These are phyloP conservation scores for Myoxocephalus aenaeus DNA, from an alignment of 2,797 vertebrate genomes.

Conservation along the genomic window DNA sequence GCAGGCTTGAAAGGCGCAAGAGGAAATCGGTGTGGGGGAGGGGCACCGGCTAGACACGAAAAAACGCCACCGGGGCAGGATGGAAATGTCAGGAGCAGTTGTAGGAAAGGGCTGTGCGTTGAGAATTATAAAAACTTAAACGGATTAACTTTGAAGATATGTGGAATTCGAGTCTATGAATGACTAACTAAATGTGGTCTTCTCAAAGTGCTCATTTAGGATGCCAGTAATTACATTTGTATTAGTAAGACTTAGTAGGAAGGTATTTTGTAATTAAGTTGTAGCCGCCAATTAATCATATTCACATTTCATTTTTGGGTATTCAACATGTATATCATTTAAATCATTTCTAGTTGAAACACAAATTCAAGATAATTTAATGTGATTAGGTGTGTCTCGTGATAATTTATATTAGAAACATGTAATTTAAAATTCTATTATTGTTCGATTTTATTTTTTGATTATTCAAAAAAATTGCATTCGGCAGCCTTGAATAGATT, in stretches of 20 bases:
- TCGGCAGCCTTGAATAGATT: not conserved
- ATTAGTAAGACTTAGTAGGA: not conserved
- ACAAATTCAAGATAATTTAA: not conserved
- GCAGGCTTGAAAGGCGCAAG: constrained; percentile 72
- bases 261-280: not conserved
- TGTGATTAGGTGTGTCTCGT: not conserved
- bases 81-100: constrained; percentile 68
- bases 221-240: not conserved
- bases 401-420: not conserved
- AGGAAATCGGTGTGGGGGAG: constrained; percentile 72
- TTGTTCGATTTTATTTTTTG: not conserved
- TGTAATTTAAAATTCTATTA: not conserved
- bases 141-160: constrained; percentile 2
- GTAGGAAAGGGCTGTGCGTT: constrained; percentile 15
- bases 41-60: constrained; percentile 77
- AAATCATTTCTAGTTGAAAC: not conserved
- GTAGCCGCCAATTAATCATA: not conserved
- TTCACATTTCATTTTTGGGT: not conserved
- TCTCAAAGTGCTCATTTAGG: not conserved
- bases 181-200: not conserved
- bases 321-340: not conserved
- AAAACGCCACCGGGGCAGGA: constrained; percentile 65
- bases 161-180: not conserved
- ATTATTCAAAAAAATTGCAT: not conserved
- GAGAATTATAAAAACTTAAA: not conserved